phyloP scores from a whole-genome alignment of 2,797 vertebrate genomes.

The Rhinatrema bivittatum region DNA sequence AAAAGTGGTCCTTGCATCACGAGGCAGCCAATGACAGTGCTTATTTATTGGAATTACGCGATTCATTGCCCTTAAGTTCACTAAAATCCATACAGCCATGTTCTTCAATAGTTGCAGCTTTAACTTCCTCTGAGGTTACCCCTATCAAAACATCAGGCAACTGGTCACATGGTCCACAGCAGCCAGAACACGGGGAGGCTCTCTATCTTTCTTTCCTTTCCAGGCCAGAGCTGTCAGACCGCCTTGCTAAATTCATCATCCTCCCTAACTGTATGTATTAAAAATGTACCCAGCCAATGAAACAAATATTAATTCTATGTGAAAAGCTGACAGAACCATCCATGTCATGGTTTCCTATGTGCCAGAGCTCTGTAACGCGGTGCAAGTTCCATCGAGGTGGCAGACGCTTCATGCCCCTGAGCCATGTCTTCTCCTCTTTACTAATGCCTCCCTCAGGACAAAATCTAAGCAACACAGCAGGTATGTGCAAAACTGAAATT shows the following conservation, averaged over 20 bases:
- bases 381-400: constrained; percentile 57
- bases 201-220: constrained; percentile 19
- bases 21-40: too few relatives aligned
- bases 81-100: too few relatives aligned
- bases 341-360: constrained; percentile 52
- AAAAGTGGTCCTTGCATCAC: too few relatives aligned
- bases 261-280: constrained; percentile 39
- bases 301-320: constrained; percentile 80
- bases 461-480: constrained; percentile 50
- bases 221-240: constrained; percentile 48
- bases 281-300: constrained; percentile 54
- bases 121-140: too few relatives aligned
- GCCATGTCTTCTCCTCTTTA: constrained; percentile 56
- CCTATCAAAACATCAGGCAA: too few relatives aligned
- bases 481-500: constrained; percentile 65
- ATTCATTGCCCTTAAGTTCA: too few relatives aligned
- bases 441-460: constrained; percentile 61
- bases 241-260: constrained; percentile 42
- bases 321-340: constrained; percentile 83
- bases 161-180: too few relatives aligned
- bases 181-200: too few relatives aligned
- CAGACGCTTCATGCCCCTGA: constrained; percentile 57
- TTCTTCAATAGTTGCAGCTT: too few relatives aligned
- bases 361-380: constrained; percentile 50
- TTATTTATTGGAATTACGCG: too few relatives aligned